phyloP scores from a whole-genome alignment of 2,113 vertebrate genomes.

The Dipodomys merriami region DNA sequence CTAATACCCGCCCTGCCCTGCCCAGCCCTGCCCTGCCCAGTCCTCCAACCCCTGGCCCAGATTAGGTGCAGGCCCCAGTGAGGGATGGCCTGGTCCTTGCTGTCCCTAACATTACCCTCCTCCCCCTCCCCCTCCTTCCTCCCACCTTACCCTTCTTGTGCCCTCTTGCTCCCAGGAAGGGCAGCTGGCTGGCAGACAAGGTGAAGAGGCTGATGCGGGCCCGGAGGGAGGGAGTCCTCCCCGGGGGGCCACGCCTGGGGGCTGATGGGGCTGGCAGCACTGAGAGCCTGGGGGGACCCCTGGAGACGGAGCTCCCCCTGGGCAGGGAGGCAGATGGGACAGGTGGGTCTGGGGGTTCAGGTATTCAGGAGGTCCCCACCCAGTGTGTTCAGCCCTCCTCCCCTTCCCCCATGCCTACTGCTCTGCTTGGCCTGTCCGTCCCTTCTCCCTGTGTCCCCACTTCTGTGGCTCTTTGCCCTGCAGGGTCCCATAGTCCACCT shows the following conservation, averaged over 20 bases:
- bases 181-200: conserved; percentile 95
- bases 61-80: neutral
- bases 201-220: conserved; percentile 95
- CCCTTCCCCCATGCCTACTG: neutral
- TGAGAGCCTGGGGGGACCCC: conserved; percentile 87
- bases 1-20: neutral
- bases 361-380: conserved; percentile 16
- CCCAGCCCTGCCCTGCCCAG: no score
- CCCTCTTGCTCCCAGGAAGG: conserved; percentile 88
- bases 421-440: neutral
- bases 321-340: conserved; percentile 73
- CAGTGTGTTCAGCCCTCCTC: neutral
- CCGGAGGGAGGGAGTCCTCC: conserved; percentile 84
- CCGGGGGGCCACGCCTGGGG: conserved; percentile 87
- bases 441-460: neutral
- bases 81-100: conserved; percentile 39
- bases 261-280: conserved; percentile 86
- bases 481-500: no score
- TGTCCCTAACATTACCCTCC: neutral
- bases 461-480: neutral
- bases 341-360: conserved; percentile 75
- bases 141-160: conserved; percentile 72
- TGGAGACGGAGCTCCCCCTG: conserved; percentile 71
- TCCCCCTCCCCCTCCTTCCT: neutral
- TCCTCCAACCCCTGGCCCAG: neutral